phyloP scores from a whole-genome alignment of 2,797 vertebrate species.

The Poeciliopsis presidionis region DNA sequence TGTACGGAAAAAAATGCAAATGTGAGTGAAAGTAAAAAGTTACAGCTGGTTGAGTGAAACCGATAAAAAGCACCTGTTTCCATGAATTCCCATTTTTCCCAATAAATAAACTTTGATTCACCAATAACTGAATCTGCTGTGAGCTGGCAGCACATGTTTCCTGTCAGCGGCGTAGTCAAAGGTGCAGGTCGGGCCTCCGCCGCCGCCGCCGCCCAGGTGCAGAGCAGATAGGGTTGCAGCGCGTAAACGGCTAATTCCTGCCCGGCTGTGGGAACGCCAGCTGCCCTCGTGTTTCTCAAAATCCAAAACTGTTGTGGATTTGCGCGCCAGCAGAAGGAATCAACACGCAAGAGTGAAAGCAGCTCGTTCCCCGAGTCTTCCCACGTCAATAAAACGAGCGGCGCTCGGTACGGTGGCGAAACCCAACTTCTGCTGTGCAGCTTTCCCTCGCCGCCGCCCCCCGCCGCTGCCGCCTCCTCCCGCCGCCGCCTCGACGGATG shows the following conservation, averaged over 20 bases:
- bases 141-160: constrained; percentile 11
- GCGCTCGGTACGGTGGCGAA: constrained; percentile 50
- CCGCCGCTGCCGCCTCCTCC: constrained; percentile 2
- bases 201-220: constrained; percentile 87
- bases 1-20: neutral
- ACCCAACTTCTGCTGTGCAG: constrained; percentile 63
- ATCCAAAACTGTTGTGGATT: constrained; percentile 80
- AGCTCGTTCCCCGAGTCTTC: constrained; percentile 74
- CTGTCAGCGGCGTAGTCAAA: constrained; percentile 37
- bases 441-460: constrained; percentile 8
- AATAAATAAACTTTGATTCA: neutral
- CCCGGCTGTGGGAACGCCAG: constrained; percentile 85
- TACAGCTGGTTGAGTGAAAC: neutral
- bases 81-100: neutral
- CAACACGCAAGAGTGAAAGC: constrained; percentile 80
- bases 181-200: constrained; percentile 52
- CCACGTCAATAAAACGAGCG: constrained; percentile 73
- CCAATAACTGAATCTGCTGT: neutral
- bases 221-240: constrained; percentile 85
- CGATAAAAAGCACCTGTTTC: neutral
- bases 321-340: constrained; percentile 77
- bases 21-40: neutral
- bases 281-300: constrained; percentile 84
- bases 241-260: constrained; percentile 73
- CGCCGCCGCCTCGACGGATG: constrained; percentile 43